A percentile compares a stretch with the other conserved stretches of the same genome.
Evolutionary conservation across 2,888 invertebrate genomes (phyloP).

Genomic region (Eristalis tenax): DNA sequence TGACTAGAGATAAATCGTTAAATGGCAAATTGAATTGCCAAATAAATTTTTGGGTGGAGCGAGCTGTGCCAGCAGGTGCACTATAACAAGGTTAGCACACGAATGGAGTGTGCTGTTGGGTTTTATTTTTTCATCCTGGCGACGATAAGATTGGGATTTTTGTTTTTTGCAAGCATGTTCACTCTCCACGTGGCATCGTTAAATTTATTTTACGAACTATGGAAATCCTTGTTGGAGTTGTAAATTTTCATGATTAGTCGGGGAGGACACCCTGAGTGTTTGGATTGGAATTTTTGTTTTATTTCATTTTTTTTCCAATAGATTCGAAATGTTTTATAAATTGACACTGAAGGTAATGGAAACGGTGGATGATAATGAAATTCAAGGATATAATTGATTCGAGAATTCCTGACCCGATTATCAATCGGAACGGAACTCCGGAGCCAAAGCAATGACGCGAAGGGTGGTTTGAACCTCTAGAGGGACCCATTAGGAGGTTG

Average conservation of each 20-base stretch:
- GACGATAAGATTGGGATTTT: slow-evolving; percentile 3
- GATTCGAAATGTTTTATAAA: not conserved
- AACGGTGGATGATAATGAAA: not conserved
- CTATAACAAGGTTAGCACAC: slow-evolving; percentile 1
- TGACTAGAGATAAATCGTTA: slow-evolving; percentile 32
- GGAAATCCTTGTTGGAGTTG: slow-evolving; percentile 9
- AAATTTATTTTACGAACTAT: slow-evolving; percentile 6
- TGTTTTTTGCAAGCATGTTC: not conserved
- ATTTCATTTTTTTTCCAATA: not conserved
- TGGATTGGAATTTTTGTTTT: not conserved
- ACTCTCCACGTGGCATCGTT: slow-evolving; percentile 8
- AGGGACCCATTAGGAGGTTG: too few species aligned
- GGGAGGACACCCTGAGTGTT: not conserved
- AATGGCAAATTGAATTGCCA: slow-evolving; percentile 44
- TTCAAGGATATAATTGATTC: not conserved
- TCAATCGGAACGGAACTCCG: not conserved
- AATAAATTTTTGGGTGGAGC: slow-evolving; percentile 16
- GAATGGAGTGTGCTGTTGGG: not conserved
- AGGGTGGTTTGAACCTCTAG: too few species aligned
- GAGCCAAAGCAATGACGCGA: too few species aligned
- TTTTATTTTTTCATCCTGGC: not conserved
- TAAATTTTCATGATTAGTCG: not conserved
- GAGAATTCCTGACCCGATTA: not conserved
- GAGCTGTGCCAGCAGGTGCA: not conserved
- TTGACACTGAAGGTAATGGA: not conserved